Evolutionary conservation across 1,140 invertebrate species (phyloP), one percentile per base, ranked within the genome.

Genomic region (Bradysia coprophila): DNA sequence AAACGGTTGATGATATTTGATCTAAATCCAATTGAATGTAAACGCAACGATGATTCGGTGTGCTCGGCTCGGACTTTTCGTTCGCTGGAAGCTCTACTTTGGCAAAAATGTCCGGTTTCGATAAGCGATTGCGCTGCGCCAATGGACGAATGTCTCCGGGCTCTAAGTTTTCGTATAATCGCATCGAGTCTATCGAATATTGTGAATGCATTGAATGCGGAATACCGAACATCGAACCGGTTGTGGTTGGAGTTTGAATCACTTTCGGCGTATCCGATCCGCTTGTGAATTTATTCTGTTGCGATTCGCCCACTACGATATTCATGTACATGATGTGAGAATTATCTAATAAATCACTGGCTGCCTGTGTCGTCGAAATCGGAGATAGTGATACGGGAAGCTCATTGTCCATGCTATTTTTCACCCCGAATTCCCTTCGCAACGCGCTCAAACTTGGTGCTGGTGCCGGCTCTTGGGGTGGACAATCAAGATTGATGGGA

Each of bases 381-480:
- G 22, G 13, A 28, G 6, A 6, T 8, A 13, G 24, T 28, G 24
- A 28, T 28, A 8, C 6, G 24, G 24, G 24, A 8, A 13, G n/a
- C n/a, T n/a, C n/a, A n/a, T n/a, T n/a, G n/a, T n/a, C n/a, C n/a
- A n/a, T n/a, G n/a, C n/a, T n/a, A n/a, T n/a, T n/a, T n/a, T n/a
- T n/a, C n/a, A n/a, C n/a, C n/a, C n/a, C n/a, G n/a, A n/a, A n/a
- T n/a, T n/a, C n/a, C n/a, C n/a, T n/a, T n/a, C n/a, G n/a, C n/a
- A n/a, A n/a, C n/a, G n/a, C n/a, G n/a, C n/a, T n/a, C n/a, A 22
- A 22, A 39, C 23, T 21, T 5, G 2, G 21, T 18, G 20, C 6
- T 54, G 64, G 50, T 48, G 66, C 48, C 53, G 53, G 46, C 51
- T 68, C 49, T 50, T 57, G 49, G 48, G 66, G 57, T 51, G 64